Base-by-base conservation (phyloP, 2,888 invertebrate genomes). In the Tanaodytes sp. region DNA sequence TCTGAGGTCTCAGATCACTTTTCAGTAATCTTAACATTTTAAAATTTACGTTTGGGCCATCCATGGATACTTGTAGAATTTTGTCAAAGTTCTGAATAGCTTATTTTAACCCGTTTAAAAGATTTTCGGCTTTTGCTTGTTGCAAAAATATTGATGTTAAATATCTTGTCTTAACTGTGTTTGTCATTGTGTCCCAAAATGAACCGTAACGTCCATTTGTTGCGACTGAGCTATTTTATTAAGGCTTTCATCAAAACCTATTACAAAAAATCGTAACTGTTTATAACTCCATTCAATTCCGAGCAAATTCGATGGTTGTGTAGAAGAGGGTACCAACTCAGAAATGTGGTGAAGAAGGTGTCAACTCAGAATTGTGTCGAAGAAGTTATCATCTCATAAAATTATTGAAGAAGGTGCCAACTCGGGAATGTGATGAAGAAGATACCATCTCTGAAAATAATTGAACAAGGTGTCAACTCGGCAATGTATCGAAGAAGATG, bases 131-230 rank as follows among this genome's bases (percentile, higher is more conserved):
- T 1, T 54, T 71, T 2, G 70, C 30, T 36, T 42, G 54, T 11
- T 54, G 54, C 2, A 76, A 16, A 48, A 69, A 76, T 19, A 68
- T 58, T 9, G 75, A 76, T 9, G 48, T 74, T 11, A 74, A 63
- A 42, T 79, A 78, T 30, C 76, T 45, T 9, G 74, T 70, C 14
- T 63, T 42, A 5, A 77, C 77, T 62, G 42, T 14, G 30, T 70
- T 55, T 16, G 8, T 40, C 23, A 61, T 42, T 19, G 57, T 30
- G 40, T 73, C 65, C 75, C 73, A 79, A 54, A 65, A 76, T 27
- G 75, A 1, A 80, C 55, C 9, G 65, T 40, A 5, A 79, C 40
- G 45, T 78, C 77, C 76, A 79, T 79, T 69, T 77, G 75, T 23
- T 59, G 48, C 14, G 36, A 52, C 49, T 76, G 72, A 20, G 63